Conservation (phyloP, 1,140 invertebrate species). For the Pachypsylla venusta region DNA sequence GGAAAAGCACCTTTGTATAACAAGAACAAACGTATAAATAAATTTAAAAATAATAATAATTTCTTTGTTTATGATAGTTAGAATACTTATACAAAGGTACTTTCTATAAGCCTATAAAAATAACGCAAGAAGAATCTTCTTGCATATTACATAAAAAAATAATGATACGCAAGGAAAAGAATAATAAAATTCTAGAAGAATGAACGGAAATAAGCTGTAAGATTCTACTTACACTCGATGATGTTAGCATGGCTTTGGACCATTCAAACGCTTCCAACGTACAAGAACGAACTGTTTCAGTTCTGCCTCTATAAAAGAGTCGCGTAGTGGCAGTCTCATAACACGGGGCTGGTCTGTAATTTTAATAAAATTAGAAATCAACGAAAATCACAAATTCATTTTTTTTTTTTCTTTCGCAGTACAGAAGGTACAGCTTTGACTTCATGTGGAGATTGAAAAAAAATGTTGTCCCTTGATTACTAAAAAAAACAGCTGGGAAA, state of each 20-base stretch:
- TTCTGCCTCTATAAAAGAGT: conserved; percentile 36
- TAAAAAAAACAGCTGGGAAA: not conserved
- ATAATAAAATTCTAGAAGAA: no score
- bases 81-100: no score
- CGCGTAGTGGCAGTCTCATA: conserved; percentile 41
- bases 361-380: not conserved
- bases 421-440: not conserved
- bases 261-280: conserved; percentile 31
- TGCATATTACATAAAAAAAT: no score
- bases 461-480: not conserved
- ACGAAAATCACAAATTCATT: not conserved
- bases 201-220: no score
- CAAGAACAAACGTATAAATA: no score
- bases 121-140: no score
- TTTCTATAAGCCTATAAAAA: no score
- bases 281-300: conserved; percentile 37
- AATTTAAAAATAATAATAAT: no score
- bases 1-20: no score
- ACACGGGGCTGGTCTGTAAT: conserved; percentile 33
- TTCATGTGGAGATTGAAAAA: not conserved
- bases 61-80: no score
- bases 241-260: conserved; percentile 31
- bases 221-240: conserved; percentile 20
- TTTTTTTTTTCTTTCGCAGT: not conserved
- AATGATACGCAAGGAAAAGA: no score